Base-by-base conservation (phyloP, 2,888 invertebrate species). In the Colostygia pectinataria region DNA sequence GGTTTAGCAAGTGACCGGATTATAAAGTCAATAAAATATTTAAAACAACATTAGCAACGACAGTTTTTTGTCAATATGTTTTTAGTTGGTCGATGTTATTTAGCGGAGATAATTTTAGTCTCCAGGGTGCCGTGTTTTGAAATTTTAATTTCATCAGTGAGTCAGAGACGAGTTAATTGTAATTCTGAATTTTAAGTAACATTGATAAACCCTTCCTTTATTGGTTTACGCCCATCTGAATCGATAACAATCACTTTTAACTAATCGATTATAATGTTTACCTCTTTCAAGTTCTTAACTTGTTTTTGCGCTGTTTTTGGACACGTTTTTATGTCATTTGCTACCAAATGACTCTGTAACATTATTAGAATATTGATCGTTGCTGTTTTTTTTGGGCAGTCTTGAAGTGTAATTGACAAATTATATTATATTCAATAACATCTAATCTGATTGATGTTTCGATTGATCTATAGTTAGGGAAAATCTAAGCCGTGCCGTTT, bases 1-100 rank as follows among this genome's bases (percentile, higher is more conserved):
- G 79, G 84, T 85, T 81, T 69, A 42, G 61, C 76, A 59, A 71
- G 68, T 66, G 72, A 67, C 68, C 71, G 68, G 67, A 61, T 72
- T 67, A 66, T 69, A 61, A 61, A 67, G 68, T 66, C 66, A 69
- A 77, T 74, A 71, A 71, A 72, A 73, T 72, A 71, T 74, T 68
- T 66, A 65, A 68, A 72, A 65, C 61, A 61, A 68, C 61, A 65
- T 69, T 67, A 64, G 32, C 50, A 61, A 61, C 61, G 72, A 71
- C 66, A 65, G 58, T 63, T 65, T 66, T 66, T 64, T 55, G 57
- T 42, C 54, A 56, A 61, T 55, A 64, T 62, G 18, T 43, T 43
- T 43, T 62, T 49, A 57, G 52, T 59, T 59, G 47, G 51, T 53
- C 48, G 39, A 42, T 50, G 33, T 53, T 36, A 49, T 55, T 36